Base-by-base conservation (phyloP, 2,888 invertebrate species). In the Pegoplata infirma region DNA sequence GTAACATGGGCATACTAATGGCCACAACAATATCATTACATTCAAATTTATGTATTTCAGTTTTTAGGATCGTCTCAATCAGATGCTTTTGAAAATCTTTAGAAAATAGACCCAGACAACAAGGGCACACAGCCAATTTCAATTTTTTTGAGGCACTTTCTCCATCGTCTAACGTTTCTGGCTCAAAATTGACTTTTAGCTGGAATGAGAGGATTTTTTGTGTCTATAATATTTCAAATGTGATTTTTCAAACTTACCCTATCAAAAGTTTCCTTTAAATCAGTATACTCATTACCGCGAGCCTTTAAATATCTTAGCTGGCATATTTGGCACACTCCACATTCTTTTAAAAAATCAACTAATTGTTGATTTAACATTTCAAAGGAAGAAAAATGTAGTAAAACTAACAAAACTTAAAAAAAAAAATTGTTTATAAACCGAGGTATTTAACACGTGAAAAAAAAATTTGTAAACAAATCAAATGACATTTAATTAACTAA, bases 101-200 rank as follows among this genome's bases (percentile, higher is more conserved):
- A 83, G 94, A 93, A 63, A 96, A 91, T 5, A 96, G 89, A 0
- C 94, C 95, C 5, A 96, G 88, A 85, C 96, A 97, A 59, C 92
- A 91, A 0, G 92, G 88, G 84, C 97, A 97, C 0, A 92, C 88
- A 81, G 90, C 90, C 0, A 85, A 80, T 78, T 92, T 92, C 5
- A 87, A 84, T 76, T 90, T 90, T 61, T 82, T 69, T 0, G 53
- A 6, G 3, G 19, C 12, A 28, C 14, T 69, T 19, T 47, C 56
- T 17, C 17, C 40, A 2, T 67, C 56, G 2, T 17, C 28, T n/a
- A 10, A 14, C 7, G 21, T 53, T 16, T 32, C 32, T 1, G 53
- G 23, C 51, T 67, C 67, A 73, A 78, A 82, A 17, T 63, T 78
- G 8, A 83, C 81, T 58, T 82, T 80, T 2, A 81, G 56, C 82